Evolutionary conservation across 64 coral and sea anemone species (phyloP).

Genomic region (Catalaphyllia jardinei): DNA sequence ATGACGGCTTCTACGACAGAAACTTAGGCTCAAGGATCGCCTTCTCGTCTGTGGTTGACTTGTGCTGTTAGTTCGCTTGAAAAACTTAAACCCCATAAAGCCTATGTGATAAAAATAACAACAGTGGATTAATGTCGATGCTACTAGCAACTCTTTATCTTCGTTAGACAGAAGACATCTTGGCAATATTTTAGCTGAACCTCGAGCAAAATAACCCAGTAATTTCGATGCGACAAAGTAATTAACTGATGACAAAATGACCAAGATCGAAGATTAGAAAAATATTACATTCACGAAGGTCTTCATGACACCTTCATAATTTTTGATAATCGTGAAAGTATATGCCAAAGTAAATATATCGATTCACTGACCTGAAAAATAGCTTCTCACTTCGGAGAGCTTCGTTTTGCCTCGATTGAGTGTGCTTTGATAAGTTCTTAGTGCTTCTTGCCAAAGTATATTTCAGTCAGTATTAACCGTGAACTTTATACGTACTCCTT

Average conservation of each 20-base stretch:
- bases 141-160: not conserved
- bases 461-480: not conserved
- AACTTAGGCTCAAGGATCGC: constrained; percentile 18
- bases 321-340: not conserved
- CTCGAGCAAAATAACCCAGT: not conserved
- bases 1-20: constrained; percentile 18
- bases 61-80: constrained; percentile 21
- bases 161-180: not conserved
- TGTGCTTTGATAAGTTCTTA: not conserved
- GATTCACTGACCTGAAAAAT: constrained; percentile 8
- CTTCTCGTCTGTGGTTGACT: not conserved
- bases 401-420: constrained; percentile 7
- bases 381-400: not conserved
- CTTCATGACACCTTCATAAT: not conserved
- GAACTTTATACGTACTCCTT: not conserved
- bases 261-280: not conserved
- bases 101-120: not conserved
- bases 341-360: not conserved
- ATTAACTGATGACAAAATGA: not conserved
- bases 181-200: no score
- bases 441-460: not conserved
- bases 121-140: not conserved
- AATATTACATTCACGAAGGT: not conserved
- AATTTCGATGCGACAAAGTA: not conserved
- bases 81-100: constrained; percentile 53